These are phyloP conservation scores for Takifugu bimaculatus DNA, from an alignment of 2,113 vertebrate genomes.

Conservation along the genomic window DNA sequence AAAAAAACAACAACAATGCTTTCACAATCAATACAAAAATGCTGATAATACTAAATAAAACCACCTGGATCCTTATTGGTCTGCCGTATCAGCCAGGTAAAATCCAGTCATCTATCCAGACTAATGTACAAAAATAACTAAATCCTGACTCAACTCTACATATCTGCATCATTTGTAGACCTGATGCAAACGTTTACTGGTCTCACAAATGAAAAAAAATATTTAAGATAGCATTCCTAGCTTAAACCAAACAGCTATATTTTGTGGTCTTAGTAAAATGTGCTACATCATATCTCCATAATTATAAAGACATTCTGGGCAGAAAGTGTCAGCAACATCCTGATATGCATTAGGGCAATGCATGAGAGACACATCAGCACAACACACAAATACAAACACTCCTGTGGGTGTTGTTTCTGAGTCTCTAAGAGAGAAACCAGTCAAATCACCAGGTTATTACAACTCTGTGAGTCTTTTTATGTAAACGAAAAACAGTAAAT, in stretches of 20 bases:
- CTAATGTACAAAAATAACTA: too few relatives aligned
- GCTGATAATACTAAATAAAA: too few relatives aligned
- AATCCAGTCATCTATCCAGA: too few relatives aligned
- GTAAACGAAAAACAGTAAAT: conserved; percentile 14
- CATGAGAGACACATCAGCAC: conserved; percentile 15
- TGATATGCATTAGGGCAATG: conserved; percentile 10
- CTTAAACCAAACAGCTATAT: too few relatives aligned
- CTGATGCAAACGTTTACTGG: too few relatives aligned
- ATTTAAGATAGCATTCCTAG: too few relatives aligned
- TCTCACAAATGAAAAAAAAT: too few relatives aligned
- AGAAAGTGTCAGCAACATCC: conserved; percentile 44
- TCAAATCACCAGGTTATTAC: conserved; percentile 25
- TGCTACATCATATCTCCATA: conserved; percentile 12
- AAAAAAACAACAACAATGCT: background rate
- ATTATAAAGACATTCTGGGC: conserved; percentile 13
- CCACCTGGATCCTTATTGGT: too few relatives aligned
- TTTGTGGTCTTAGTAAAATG: conserved; percentile 9
- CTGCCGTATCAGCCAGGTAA: too few relatives aligned
- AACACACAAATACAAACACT: conserved; percentile 20
- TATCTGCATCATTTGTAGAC: too few relatives aligned
- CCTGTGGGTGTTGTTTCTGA: conserved; percentile 19
- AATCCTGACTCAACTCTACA: too few relatives aligned
- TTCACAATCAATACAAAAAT: background rate
- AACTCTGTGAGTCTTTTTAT: conserved; percentile 18
- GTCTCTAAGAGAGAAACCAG: conserved; percentile 35